Percentiles rank a stretch among this genome's conserved stretches.
Conservation (phyloP, 2,888 invertebrate genomes). For the Heliconius hortense region DNA sequence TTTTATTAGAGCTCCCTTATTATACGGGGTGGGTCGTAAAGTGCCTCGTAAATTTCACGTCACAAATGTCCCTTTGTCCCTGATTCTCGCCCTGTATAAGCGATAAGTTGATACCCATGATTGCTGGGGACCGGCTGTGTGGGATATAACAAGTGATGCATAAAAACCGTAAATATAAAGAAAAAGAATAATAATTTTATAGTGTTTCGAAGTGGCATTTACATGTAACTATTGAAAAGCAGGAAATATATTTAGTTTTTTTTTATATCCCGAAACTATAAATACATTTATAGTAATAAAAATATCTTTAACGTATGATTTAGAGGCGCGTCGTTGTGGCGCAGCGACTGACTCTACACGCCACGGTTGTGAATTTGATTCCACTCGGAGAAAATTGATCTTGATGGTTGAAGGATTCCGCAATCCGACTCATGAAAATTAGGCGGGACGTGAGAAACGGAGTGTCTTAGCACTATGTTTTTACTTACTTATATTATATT, state of each 20-base stretch:
- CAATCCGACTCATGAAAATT: neutral
- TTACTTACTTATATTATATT: neutral
- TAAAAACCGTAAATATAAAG: neutral
- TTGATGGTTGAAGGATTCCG: too few relatives aligned
- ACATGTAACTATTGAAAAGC: neutral
- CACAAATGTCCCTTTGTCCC: constrained; percentile 73
- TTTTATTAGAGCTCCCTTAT: constrained; percentile 48
- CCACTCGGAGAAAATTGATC: too few relatives aligned
- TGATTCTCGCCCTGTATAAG: constrained; percentile 47
- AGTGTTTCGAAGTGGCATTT: neutral
- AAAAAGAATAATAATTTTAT: neutral
- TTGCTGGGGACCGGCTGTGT: constrained; percentile 24
- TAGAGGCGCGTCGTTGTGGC: too few relatives aligned
- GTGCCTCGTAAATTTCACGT: constrained; percentile 74
- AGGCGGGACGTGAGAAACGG: neutral
- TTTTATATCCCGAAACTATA: neutral
- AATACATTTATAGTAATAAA: too few relatives aligned
- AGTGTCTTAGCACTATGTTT: neutral
- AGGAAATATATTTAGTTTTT: too few relatives aligned
- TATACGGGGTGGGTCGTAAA: constrained; percentile 71
- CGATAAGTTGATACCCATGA: constrained; percentile 53
- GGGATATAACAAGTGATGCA: neutral
- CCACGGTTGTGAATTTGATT: too few relatives aligned
- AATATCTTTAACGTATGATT: too few relatives aligned
- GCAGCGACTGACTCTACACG: too few relatives aligned